phyloP scores from a whole-genome alignment of 23 tunicate species.

The Oikopleura albicans region DNA sequence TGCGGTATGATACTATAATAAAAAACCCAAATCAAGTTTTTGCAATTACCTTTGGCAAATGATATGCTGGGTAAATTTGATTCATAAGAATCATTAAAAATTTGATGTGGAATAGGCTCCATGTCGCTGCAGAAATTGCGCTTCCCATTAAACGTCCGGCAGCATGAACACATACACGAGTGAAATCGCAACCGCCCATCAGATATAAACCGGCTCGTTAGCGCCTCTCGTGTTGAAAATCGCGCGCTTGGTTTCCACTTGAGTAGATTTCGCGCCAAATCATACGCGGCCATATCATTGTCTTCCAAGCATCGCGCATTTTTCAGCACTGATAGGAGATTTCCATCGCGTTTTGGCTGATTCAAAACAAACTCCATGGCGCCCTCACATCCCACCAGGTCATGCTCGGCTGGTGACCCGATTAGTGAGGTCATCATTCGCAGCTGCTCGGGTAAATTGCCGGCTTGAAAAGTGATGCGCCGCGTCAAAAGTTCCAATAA shows the following conservation, averaged over 20 bases:
- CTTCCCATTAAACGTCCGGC: slow-evolving; percentile 5
- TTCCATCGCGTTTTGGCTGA: neutral
- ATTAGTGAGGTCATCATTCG: neutral
- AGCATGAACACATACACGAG: slow-evolving; percentile 59
- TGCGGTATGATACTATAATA: too few relatives aligned
- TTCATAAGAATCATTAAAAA: slow-evolving; percentile 50
- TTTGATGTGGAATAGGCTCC: slow-evolving; percentile 37
- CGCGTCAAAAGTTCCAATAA: slow-evolving; percentile 51
- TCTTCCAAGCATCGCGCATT: neutral
- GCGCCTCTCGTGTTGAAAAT: slow-evolving; percentile 40
- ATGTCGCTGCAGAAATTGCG: neutral
- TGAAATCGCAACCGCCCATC: slow-evolving; percentile 63
- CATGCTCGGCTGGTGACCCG: neutral
- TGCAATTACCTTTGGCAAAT: slow-evolving; percentile 53
- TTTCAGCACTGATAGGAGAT: neutral
- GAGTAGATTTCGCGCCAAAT: neutral
- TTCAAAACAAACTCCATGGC: neutral
- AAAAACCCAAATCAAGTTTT: too few relatives aligned
- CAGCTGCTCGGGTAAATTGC: neutral
- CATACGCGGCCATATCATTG: neutral
- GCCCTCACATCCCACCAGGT: neutral
- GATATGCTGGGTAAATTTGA: slow-evolving; percentile 24
- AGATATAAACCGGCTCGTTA: slow-evolving; percentile 32
- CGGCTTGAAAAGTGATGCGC: slow-evolving; percentile 44
- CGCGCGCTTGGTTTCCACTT: neutral